Percentiles rank a stretch among this genome's conserved stretches.
These are phyloP conservation scores for Teleopsis dalmanni DNA, from an alignment of 1,140 invertebrate genomes.

Conservation along the genomic window DNA sequence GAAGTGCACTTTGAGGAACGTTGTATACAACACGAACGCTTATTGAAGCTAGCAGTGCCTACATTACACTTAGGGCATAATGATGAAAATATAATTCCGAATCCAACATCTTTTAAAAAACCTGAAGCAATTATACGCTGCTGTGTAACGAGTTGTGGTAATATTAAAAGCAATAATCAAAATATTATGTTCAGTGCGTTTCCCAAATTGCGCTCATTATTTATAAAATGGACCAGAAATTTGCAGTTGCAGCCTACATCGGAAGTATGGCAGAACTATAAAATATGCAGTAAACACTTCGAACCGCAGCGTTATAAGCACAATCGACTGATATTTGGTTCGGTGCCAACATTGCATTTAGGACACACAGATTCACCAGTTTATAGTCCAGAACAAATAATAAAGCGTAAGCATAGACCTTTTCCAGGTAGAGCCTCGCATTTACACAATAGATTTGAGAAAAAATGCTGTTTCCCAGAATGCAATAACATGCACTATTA, in stretches of 20 bases:
- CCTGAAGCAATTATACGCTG: conserved; percentile 12
- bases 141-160: conserved; percentile 23
- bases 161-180: conserved; percentile 10
- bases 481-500: too few relatives aligned
- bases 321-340: conserved; percentile 7
- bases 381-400: too few relatives aligned
- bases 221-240: conserved; percentile 28
- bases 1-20: conserved; percentile 29
- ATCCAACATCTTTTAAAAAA: conserved; percentile 4
- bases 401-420: too few relatives aligned
- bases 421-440: too few relatives aligned
- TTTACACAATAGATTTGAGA: too few relatives aligned
- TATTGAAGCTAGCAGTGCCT: conserved; percentile 22
- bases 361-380: too few relatives aligned
- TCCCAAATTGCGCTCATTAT: conserved; percentile 15
- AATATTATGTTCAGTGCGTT: conserved; percentile 14
- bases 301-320: conserved; percentile 15
- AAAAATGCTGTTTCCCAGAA: too few relatives aligned
- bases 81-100: not conserved
- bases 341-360: conserved; percentile 27
- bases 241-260: conserved; percentile 2
- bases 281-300: conserved; percentile 25
- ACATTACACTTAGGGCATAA: conserved; percentile 25
- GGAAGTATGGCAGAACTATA: conserved; percentile 6
- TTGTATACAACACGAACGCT: conserved; percentile 16